Evolutionary conservation across 2,113 vertebrate species (phyloP).

Genomic region (Oostethus manadensis): DNA sequence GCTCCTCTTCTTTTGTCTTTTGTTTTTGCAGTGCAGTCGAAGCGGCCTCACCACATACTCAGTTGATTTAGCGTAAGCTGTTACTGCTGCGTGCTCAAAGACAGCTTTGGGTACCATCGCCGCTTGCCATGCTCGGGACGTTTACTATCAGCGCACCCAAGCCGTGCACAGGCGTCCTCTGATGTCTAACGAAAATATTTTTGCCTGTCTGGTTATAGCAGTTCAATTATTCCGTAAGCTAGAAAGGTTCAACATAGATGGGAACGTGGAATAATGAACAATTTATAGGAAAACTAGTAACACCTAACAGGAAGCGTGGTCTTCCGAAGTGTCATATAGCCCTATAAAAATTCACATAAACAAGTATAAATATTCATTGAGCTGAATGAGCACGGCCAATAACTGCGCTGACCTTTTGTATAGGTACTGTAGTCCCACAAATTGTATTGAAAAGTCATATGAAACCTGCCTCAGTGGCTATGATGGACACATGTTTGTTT

Average conservation of each 20-base stretch:
- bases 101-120: constrained; percentile 15
- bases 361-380: constrained; percentile 61
- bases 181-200: constrained; percentile 37
- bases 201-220: constrained; percentile 44
- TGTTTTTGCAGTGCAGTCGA: constrained; percentile 24
- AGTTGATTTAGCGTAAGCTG: background rate
- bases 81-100: constrained; percentile 7
- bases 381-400: constrained; percentile 54
- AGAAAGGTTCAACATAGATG: constrained; percentile 57
- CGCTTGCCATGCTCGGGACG: constrained; percentile 10
- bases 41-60: constrained; percentile 31
- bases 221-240: constrained; percentile 61
- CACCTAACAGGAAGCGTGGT: constrained; percentile 63
- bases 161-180: constrained; percentile 23
- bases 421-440: constrained; percentile 37
- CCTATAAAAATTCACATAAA: constrained; percentile 65
- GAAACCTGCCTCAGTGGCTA: constrained; percentile 34
- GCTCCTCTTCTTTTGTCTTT: background rate
- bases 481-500: constrained; percentile 40
- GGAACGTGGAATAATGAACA: constrained; percentile 52
- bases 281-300: constrained; percentile 56
- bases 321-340: constrained; percentile 64
- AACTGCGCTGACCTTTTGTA: constrained; percentile 61
- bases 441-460: constrained; percentile 46
- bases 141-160: constrained; percentile 24